Base-by-base conservation (phyloP, 1,140 invertebrate genomes). In the Aphaenogaster floridana region DNA sequence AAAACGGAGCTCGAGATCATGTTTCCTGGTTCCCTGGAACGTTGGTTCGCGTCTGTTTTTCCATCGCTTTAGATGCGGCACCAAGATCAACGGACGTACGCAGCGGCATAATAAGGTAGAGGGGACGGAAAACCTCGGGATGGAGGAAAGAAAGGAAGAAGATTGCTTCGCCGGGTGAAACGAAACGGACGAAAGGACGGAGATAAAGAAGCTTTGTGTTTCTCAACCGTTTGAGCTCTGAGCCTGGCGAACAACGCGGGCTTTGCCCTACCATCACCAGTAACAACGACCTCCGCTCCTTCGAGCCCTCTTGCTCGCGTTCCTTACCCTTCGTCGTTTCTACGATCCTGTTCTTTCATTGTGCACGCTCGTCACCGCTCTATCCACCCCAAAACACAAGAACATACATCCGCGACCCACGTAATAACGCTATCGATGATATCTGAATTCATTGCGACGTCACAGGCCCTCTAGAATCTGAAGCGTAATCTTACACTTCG, bases 201-300 rank as follows among this genome's bases (percentile, higher is more conserved):
- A 91, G 88, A 92, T 91, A 91, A 91, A 92, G 89, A 90, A 91
- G 83, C 91, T 91, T 88, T 92, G 81, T 92, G 88, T 91, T 91
- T 90, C 89, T 86, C 86, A 91, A 90, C 89, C 87, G 89, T 90
- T 91, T 87, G 87, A 91, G 83, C 78, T 90, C 85, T 42, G 69
- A 63, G 71, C 28, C 77, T 61, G 63, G 64, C 61, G 88, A 88
- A 64, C 79, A 86, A 83, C 89, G 59, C 89, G 61, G 71, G 84
- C 89, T 78, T 87, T 78, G 57, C 69, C 57, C 88, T 89, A 50
- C 21, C 59, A 64, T n/a, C n/a, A 17, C 80, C 48, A 80, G 86
- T 86, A 90, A 90, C 36, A 84, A 68, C 71, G 76, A 85, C 42
- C 80, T 69, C 39, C 83, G 76, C 42, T 78, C 52, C 42, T 84